A percentile compares a stretch with the other conserved stretches of the same genome.
phyloP scores from a whole-genome alignment of 2,797 vertebrate genomes.

The Triplophysa bombifrons region DNA sequence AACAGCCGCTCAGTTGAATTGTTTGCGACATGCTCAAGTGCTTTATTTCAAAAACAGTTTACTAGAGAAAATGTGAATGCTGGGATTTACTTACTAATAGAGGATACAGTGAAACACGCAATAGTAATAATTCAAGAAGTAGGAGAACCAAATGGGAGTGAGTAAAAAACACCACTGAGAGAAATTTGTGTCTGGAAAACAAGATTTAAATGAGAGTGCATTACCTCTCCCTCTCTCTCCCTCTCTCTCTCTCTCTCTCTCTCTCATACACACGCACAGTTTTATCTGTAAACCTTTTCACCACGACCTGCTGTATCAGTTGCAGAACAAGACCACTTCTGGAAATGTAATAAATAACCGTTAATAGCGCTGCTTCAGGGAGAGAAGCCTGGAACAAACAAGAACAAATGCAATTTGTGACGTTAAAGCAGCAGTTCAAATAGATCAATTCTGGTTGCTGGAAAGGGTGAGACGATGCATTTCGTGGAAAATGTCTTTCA shows the following conservation, averaged over 20 bases:
- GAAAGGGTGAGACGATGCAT: neutral
- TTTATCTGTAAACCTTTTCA: conserved; percentile 20
- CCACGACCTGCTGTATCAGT: conserved; percentile 18
- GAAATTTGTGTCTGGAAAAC: conserved; percentile 31
- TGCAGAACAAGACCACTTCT: conserved; percentile 23
- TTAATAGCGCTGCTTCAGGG: conserved; percentile 7
- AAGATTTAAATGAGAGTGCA: conserved; percentile 29
- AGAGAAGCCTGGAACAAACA: neutral
- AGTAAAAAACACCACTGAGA: conserved; percentile 31
- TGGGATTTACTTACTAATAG: conserved; percentile 36
- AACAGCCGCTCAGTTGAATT: neutral
- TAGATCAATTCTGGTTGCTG: neutral
- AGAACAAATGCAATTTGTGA: conserved; percentile 15
- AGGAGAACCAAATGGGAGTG: conserved; percentile 1
- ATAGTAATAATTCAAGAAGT: conserved; percentile 21
- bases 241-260: conserved; percentile 9
- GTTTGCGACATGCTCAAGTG: neutral
- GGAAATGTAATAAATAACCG: conserved; percentile 10
- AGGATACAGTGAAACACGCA: conserved; percentile 13
- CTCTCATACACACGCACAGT: neutral
- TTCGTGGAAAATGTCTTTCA: neutral
- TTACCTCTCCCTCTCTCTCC: conserved; percentile 2
- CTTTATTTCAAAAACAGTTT: conserved; percentile 15
- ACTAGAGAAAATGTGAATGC: conserved; percentile 25
- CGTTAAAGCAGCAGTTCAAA: conserved; percentile 1